Evolutionary conservation across 2,797 vertebrate genomes (phyloP).

Genomic region (Argentina silus): DNA sequence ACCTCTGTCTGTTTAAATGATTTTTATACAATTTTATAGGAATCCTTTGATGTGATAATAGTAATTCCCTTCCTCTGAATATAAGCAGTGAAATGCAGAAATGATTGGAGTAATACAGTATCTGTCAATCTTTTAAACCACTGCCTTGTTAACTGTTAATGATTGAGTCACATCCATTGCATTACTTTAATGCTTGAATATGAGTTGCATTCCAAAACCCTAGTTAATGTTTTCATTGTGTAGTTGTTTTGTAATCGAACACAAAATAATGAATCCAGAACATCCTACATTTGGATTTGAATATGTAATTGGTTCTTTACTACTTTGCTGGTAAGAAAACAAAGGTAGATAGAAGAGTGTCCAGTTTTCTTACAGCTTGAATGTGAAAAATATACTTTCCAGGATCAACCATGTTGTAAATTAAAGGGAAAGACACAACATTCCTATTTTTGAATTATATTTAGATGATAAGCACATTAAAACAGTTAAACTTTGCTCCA

Average conservation of each 20-base stretch:
- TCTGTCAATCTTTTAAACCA: slow-evolving; percentile 92
- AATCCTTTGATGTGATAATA: slow-evolving; percentile 98
- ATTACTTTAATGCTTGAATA: slow-evolving; percentile 69
- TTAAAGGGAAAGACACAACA: neutral
- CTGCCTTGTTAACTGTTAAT: slow-evolving; percentile 95
- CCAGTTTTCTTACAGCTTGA: neutral
- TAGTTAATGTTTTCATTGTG: slow-evolving; percentile 55
- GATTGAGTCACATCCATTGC: slow-evolving; percentile 84
- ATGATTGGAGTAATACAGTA: slow-evolving; percentile 94
- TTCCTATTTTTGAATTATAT: neutral
- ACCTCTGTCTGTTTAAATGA: slow-evolving; percentile 97
- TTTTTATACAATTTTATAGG: slow-evolving; percentile 90
- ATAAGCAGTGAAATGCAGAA: slow-evolving; percentile 86
- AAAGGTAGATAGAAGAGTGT: neutral
- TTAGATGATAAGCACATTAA: neutral
- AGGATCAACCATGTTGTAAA: neutral
- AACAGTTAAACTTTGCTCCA: neutral
- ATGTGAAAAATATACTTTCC: neutral
- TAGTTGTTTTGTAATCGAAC: slow-evolving; percentile 43
- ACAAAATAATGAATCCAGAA: slow-evolving; percentile 44
- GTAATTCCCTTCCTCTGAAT: slow-evolving; percentile 88
- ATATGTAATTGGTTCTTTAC: neutral
- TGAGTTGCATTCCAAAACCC: slow-evolving; percentile 80
- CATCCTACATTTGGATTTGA: slow-evolving; percentile 13
- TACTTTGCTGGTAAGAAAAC: neutral